A percentile compares a stretch with the other conserved stretches of the same genome.
phyloP scores from a whole-genome alignment of 2,888 invertebrate species.

The Eustalomyia histrio region DNA sequence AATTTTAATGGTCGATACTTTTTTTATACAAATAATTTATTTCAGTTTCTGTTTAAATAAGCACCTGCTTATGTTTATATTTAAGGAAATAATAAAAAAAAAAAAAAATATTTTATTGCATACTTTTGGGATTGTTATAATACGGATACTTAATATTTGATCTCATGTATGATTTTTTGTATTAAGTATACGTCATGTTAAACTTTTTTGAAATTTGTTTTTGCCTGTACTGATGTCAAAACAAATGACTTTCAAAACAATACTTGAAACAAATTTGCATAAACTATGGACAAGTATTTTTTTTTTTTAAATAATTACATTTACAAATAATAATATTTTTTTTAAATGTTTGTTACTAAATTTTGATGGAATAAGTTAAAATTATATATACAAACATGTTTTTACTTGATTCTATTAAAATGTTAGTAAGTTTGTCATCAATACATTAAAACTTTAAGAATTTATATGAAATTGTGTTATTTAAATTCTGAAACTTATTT shows the following conservation, averaged over 20 bases:
- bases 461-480: no score
- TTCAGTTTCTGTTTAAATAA: constrained; percentile 9
- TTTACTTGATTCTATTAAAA: no score
- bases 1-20: constrained; percentile 34
- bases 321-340: no score
- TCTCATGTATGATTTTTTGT: neutral
- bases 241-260: neutral
- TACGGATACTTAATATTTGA: neutral
- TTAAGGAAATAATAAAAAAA: neutral
- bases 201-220: neutral
- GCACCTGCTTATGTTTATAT: neutral
- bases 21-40: constrained; percentile 13
- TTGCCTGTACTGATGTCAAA: neutral
- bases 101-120: constrained; percentile 4
- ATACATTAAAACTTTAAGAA: no score
- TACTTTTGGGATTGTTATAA: constrained; percentile 2
- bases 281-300: neutral
- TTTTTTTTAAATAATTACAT: no score
- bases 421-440: no score
- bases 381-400: no score
- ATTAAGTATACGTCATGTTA: constrained; percentile 14
- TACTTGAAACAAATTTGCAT: neutral
- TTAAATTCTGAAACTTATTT: no score
- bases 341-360: no score
- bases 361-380: no score